phyloP scores from a whole-genome alignment of 2,113 vertebrate species.

The Tringa solitaria region DNA sequence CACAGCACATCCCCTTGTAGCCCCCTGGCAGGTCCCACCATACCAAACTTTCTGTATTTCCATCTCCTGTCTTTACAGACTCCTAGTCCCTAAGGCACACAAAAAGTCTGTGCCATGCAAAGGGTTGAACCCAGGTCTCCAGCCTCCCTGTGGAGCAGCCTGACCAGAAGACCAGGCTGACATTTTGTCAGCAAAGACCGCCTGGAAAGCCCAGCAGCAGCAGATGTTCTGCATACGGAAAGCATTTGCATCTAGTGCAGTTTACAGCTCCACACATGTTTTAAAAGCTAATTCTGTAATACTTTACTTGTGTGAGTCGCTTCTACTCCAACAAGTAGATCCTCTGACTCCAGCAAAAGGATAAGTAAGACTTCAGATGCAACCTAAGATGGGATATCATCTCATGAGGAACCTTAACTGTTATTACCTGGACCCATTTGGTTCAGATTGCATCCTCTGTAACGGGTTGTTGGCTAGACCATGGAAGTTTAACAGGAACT shows the following conservation, averaged over 20 bases:
- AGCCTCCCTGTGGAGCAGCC: not conserved
- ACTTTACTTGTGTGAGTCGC: not conserved
- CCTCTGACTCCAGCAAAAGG: not conserved
- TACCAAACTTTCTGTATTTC: not conserved
- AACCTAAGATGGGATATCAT: not conserved
- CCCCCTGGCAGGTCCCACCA: not conserved
- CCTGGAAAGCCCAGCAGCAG: constrained; percentile 19
- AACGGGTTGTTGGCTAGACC: not conserved
- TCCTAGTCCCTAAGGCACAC: fast-evolving
- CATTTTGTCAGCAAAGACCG: not conserved
- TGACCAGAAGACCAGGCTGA: not conserved
- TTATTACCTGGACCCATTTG: not conserved
- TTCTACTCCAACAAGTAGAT: not conserved
- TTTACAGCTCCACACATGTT: not conserved
- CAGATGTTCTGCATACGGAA: constrained; percentile 23
- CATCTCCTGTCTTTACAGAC: not conserved
- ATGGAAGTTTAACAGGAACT: not conserved
- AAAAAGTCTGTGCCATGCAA: not conserved
- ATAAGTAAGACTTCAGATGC: not conserved
- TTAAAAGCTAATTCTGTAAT: not conserved
- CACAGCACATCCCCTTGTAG: not conserved
- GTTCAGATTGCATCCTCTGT: not conserved
- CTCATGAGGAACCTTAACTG: not conserved
- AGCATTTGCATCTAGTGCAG: not conserved
- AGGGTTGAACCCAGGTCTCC: not conserved